These are phyloP conservation scores for Chrysogorgia sp. DNA, from an alignment of 92 coral and sea anemone species.

Conservation along the genomic window DNA sequence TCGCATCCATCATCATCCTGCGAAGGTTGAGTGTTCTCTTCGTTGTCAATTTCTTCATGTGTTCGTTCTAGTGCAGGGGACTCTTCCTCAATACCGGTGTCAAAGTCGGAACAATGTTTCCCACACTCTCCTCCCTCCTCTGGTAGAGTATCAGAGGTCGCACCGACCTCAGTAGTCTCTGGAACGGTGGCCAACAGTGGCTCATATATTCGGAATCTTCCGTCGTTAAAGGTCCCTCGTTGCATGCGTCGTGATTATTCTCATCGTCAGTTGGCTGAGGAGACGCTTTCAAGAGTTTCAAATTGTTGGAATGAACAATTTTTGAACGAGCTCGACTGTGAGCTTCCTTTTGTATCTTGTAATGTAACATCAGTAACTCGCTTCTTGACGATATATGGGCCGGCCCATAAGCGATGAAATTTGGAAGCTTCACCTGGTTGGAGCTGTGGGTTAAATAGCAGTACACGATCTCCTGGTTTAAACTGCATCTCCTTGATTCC, in stretches of 20 bases:
- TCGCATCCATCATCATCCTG: too few species aligned
- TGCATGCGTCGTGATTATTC: too few species aligned
- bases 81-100: background rate
- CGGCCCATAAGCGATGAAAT: constrained; percentile 61
- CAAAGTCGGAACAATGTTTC: background rate
- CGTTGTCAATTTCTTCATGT: too few species aligned
- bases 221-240: too few species aligned
- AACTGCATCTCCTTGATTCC: constrained; percentile 5
- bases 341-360: constrained; percentile 48
- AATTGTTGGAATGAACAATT: constrained; percentile 54
- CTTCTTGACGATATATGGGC: constrained; percentile 53
- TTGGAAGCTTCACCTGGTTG: constrained; percentile 51
- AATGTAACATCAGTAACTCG: constrained; percentile 58
- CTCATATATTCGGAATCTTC: too few species aligned
- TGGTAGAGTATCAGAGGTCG: too few species aligned
- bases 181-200: too few species aligned
- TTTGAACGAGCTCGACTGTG: background rate
- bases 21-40: too few species aligned
- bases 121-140: too few species aligned
- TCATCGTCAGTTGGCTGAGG: too few species aligned
- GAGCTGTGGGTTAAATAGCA: constrained; percentile 45
- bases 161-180: too few species aligned
- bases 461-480: background rate
- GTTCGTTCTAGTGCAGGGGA: too few species aligned
- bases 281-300: constrained; percentile 37